These are phyloP conservation scores for Ditylenchus dipsaci DNA, from an alignment of 1,140 invertebrate genomes.

Conservation along the genomic window DNA sequence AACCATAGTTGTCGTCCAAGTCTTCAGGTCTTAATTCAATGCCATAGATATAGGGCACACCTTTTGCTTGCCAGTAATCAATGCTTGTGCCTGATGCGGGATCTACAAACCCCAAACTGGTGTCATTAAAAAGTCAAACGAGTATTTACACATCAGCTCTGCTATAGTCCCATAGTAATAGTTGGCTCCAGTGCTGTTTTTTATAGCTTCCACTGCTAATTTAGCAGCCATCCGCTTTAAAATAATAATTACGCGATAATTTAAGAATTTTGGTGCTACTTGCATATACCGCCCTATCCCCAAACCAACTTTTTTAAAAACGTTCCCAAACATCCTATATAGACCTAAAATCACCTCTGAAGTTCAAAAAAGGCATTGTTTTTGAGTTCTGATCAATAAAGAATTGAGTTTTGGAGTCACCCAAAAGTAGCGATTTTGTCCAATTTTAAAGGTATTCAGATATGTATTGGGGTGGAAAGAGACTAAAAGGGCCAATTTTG, in stretches of 20 bases:
- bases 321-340: no score
- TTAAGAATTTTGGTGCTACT: neutral
- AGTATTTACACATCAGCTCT: conserved; percentile 48
- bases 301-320: no score
- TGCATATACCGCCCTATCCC: conserved; percentile 21
- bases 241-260: neutral
- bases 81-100: conserved; percentile 54
- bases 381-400: no score
- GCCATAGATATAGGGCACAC: conserved; percentile 54
- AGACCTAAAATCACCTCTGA: no score
- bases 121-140: neutral
- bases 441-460: no score
- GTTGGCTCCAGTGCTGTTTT: conserved; percentile 44
- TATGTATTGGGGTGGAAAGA: no score
- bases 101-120: conserved; percentile 7
- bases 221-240: conserved; percentile 37
- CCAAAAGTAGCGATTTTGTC: no score
- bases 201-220: conserved; percentile 51
- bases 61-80: conserved; percentile 7
- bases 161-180: conserved; percentile 53
- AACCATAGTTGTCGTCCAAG: conserved; percentile 33
- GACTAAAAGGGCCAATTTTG: no score
- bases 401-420: no score
- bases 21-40: conserved; percentile 52
- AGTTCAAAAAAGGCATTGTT: no score